phyloP scores from a whole-genome alignment of 2,888 invertebrate genomes.

The Scaptomyza cyrtandrae region DNA sequence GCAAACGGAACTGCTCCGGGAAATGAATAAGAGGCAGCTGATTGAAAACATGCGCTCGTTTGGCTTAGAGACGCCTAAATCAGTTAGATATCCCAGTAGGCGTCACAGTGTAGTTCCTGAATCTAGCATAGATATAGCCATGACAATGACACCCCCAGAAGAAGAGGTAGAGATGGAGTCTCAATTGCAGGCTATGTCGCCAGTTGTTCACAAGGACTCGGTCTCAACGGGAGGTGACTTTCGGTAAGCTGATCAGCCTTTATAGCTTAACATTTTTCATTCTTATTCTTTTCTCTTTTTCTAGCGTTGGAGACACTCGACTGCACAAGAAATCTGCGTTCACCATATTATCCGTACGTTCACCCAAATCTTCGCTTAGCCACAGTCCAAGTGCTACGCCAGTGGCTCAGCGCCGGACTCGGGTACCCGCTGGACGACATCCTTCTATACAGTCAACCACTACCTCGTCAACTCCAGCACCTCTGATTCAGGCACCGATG shows the following conservation, averaged over 20 bases:
- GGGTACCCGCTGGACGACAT: conserved; percentile 31
- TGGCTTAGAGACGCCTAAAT: conserved; percentile 35
- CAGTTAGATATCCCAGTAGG: conserved; percentile 30
- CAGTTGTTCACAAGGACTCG: conserved; percentile 82
- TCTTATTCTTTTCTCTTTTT: not conserved
- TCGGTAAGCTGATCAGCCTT: conserved; percentile 66
- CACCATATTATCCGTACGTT: conserved; percentile 88
- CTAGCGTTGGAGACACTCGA: conserved; percentile 84
- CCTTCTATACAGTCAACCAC: conserved; percentile 72
- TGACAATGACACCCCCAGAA: conserved; percentile 1
- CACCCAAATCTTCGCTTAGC: conserved; percentile 86
- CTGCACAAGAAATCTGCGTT: conserved; percentile 89
- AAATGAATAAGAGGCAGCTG: conserved; percentile 17
- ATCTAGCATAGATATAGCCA: conserved; percentile 30
- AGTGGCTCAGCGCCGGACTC: conserved; percentile 12
- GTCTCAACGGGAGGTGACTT: conserved; percentile 83
- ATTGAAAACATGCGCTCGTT: conserved; percentile 49
- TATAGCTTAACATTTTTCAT: not conserved
- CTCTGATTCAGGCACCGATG: conserved; percentile 32
- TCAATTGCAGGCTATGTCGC: conserved; percentile 61
- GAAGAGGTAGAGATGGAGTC: conserved; percentile 12
- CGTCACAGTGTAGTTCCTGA: conserved; percentile 23
- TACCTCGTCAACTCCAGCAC: conserved; percentile 56
- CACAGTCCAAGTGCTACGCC: conserved; percentile 81
- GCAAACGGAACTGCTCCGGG: conserved; percentile 38